Evolutionary conservation across 2,888 invertebrate genomes (phyloP).

Genomic region (Julus scandinavius): DNA sequence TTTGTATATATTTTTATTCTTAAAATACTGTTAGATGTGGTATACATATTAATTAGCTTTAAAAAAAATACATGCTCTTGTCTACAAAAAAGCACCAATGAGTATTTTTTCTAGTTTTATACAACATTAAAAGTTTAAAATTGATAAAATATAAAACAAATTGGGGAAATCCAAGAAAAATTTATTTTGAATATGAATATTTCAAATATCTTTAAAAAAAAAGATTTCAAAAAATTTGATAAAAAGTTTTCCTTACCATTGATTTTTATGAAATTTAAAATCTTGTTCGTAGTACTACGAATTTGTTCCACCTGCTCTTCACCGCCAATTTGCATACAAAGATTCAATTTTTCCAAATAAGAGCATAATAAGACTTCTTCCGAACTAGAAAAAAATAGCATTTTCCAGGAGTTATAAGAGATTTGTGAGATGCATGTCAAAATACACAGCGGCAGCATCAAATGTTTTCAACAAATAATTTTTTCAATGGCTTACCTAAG

Average conservation of each 20-base stretch:
- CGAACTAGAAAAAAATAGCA: constrained; percentile 38
- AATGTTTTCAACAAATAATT: neutral
- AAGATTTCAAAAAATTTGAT: neutral
- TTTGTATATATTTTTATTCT: too few species aligned
- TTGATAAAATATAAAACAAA: neutral
- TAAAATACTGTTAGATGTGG: too few species aligned
- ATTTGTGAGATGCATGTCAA: neutral
- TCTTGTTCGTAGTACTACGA: constrained; percentile 23
- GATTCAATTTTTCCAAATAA: constrained; percentile 46
- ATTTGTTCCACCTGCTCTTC: constrained; percentile 39
- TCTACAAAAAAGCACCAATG: too few species aligned
- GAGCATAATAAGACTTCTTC: constrained; percentile 50
- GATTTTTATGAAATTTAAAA: constrained; percentile 44
- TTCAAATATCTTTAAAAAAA: too few species aligned
- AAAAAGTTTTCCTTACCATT: constrained; percentile 8
- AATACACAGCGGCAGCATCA: too few species aligned
- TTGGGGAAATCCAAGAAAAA: too few species aligned
- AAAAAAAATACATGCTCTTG: too few species aligned
- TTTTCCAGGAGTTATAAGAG: neutral
- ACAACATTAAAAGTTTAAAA: too few species aligned
- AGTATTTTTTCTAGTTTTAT: too few species aligned
- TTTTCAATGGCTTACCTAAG: constrained; percentile 45
- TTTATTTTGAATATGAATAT: too few species aligned
- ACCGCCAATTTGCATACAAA: neutral
- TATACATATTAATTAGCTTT: too few species aligned